Percentiles rank a stretch among this genome's conserved stretches.
phyloP scores from a whole-genome alignment of 2,797 vertebrate species.

The Crenichthys baileyi region DNA sequence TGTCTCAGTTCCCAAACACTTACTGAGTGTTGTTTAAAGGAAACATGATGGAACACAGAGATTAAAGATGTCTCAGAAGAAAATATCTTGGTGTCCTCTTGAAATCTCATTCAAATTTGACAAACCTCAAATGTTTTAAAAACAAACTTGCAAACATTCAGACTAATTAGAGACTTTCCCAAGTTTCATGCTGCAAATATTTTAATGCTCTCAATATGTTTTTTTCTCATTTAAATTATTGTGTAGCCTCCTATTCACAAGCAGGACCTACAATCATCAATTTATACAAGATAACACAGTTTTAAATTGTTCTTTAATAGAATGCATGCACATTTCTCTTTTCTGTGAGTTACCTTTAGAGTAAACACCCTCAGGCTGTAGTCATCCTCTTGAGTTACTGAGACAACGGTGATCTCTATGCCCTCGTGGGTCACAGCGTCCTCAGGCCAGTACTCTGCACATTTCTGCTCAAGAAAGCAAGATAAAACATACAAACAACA shows the following conservation, averaged over 20 bases:
- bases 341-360: constrained; percentile 85
- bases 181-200: neutral
- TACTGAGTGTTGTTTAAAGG: too few relatives aligned
- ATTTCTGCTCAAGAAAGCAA: constrained; percentile 85
- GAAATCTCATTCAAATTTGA: too few relatives aligned
- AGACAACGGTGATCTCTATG: constrained; percentile 89
- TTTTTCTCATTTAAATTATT: neutral
- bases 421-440: constrained; percentile 89
- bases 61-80: too few relatives aligned
- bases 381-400: constrained; percentile 93
- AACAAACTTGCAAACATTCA: too few relatives aligned
- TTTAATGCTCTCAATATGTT: neutral
- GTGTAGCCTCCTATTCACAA: neutral
- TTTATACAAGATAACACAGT: neutral
- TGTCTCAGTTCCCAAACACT: too few relatives aligned
- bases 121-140: too few relatives aligned
- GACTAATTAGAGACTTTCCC: neutral
- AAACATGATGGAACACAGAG: too few relatives aligned
- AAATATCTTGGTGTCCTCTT: too few relatives aligned
- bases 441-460: constrained; percentile 98
- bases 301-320: neutral
- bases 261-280: neutral
- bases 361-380: constrained; percentile 95
- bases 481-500: constrained; percentile 1
- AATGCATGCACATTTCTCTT: neutral